phyloP scores from a whole-genome alignment of 2,113 vertebrate genomes.

The Oryzias woworae region DNA sequence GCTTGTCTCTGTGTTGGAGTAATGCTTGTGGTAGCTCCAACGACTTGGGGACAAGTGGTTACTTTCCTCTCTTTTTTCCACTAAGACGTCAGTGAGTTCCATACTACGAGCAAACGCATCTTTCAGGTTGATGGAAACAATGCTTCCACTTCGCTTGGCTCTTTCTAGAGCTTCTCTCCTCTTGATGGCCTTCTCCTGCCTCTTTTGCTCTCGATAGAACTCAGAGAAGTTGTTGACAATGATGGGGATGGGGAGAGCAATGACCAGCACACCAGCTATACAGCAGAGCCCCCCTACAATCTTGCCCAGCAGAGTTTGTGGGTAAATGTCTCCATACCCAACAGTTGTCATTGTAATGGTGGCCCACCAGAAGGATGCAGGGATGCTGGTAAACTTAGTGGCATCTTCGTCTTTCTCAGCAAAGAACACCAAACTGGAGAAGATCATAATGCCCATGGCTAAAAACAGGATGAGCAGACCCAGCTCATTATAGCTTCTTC shows the following conservation, averaged over 20 bases:
- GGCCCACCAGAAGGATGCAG: slow-evolving; percentile 99
- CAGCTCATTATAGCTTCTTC: slow-evolving; percentile 95
- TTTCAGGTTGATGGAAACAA: slow-evolving; percentile 95
- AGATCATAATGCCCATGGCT: slow-evolving; percentile 99
- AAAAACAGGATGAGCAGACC: slow-evolving; percentile 94
- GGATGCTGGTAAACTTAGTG: slow-evolving; percentile 98
- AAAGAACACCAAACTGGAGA: slow-evolving; percentile 98
- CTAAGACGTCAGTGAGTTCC: slow-evolving; percentile 91
- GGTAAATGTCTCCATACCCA: slow-evolving; percentile 98
- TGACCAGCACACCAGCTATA: slow-evolving; percentile 95
- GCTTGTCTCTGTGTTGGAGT: slow-evolving; percentile 79
- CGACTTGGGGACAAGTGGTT: slow-evolving; percentile 88
- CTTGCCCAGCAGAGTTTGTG: slow-evolving; percentile 93
- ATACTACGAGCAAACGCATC: slow-evolving; percentile 94
- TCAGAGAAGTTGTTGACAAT: slow-evolving; percentile 99
- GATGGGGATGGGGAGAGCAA: slow-evolving; percentile 96
- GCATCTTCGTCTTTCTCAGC: slow-evolving; percentile 98
- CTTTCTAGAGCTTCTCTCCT: slow-evolving; percentile 95
- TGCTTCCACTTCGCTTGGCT: slow-evolving; percentile 96
- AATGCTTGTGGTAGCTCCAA: slow-evolving; percentile 89
- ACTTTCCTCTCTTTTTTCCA: slow-evolving; percentile 87
- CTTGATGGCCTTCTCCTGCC: slow-evolving; percentile 98
- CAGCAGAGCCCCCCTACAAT: slow-evolving; percentile 98
- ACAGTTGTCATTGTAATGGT: slow-evolving; percentile 99
- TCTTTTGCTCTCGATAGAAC: slow-evolving; percentile 98